Evolutionary conservation across 2,797 vertebrate genomes (phyloP).

Genomic region (Coranthus polyacanthus): DNA sequence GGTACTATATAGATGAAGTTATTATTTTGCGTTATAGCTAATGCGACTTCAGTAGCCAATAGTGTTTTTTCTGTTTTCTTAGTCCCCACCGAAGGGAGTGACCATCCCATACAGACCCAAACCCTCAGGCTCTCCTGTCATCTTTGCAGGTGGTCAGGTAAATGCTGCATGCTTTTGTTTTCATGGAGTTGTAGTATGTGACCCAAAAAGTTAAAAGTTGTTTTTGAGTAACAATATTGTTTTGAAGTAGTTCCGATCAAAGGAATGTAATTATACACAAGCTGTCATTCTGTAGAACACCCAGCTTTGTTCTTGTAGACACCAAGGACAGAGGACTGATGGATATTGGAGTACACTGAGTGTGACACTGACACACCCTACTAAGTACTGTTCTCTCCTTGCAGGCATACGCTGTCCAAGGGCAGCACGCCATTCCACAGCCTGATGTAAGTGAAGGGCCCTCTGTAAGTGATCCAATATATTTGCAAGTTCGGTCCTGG

Average conservation of each 20-base stretch:
- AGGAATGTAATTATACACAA: neutral
- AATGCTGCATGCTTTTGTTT: slow-evolving; percentile 35
- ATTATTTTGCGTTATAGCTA: neutral
- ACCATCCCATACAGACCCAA: slow-evolving; percentile 97
- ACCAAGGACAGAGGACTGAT: slow-evolving; percentile 53
- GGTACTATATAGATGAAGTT: too few relatives aligned
- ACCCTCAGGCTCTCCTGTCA: slow-evolving; percentile 96
- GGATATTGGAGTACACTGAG: slow-evolving; percentile 47
- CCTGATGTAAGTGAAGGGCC: slow-evolving; percentile 95
- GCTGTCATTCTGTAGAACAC: neutral
- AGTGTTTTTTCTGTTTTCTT: slow-evolving; percentile 29
- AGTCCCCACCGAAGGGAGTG: slow-evolving; percentile 96
- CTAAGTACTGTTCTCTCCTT: slow-evolving; percentile 85
- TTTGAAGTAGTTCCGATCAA: neutral
- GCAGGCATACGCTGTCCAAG: slow-evolving; percentile 98
- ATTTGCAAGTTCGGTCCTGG: slow-evolving; percentile 77
- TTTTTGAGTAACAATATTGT: neutral
- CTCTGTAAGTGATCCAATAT: slow-evolving; percentile 85
- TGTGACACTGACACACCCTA: slow-evolving; percentile 62
- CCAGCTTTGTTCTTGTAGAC: slow-evolving; percentile 38
- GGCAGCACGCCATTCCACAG: slow-evolving; percentile 98
- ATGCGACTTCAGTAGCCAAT: neutral
- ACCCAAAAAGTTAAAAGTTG: neutral
- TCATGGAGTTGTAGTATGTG: neutral
- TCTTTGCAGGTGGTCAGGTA: slow-evolving; percentile 98